phyloP scores from a whole-genome alignment of 1,140 invertebrate species.

The Drosophila bifasciata region DNA sequence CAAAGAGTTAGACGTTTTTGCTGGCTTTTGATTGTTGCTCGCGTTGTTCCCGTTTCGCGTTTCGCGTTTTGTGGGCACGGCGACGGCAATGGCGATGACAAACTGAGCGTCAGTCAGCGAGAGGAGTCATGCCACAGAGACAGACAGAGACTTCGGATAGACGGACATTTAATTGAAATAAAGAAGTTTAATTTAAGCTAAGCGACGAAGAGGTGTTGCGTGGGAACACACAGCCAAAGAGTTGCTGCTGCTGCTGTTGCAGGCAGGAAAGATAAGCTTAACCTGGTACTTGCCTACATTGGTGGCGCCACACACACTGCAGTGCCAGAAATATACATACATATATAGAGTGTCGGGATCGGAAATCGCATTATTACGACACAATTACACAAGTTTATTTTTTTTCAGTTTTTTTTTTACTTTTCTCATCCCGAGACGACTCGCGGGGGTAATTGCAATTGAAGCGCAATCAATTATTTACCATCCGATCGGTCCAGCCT shows the following conservation, averaged over 20 bases:
- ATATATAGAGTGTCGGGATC: slow-evolving; percentile 41
- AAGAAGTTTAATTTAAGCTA: slow-evolving; percentile 79
- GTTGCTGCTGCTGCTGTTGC: no score
- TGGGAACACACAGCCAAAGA: slow-evolving; percentile 46
- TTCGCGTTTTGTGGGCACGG: slow-evolving; percentile 72
- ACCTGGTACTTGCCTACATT: slow-evolving; percentile 3
- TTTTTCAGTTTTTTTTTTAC: slow-evolving; percentile 4
- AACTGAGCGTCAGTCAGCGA: slow-evolving; percentile 59
- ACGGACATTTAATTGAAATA: slow-evolving; percentile 77
- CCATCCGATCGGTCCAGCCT: slow-evolving; percentile 64
- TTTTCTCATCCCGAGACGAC: slow-evolving; percentile 13
- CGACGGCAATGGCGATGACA: slow-evolving; percentile 80
- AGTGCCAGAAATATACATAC: no score
- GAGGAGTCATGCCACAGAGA: slow-evolving; percentile 7
- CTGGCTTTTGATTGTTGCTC: slow-evolving; percentile 48
- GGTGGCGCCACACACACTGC: slow-evolving; percentile 35
- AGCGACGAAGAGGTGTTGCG: slow-evolving; percentile 69
- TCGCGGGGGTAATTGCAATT: slow-evolving; percentile 76
- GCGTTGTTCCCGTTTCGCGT: slow-evolving; percentile 78
- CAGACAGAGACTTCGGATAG: slow-evolving; percentile 43
- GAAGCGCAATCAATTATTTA: slow-evolving; percentile 83
- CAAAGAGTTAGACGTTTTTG: slow-evolving; percentile 9
- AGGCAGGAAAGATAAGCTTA: slow-evolving; percentile 44
- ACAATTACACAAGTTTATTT: slow-evolving; percentile 73
- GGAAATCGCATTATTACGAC: slow-evolving; percentile 77